Evolutionary conservation across 2,797 vertebrate species (phyloP).

Genomic region (Vultur gryphus): DNA sequence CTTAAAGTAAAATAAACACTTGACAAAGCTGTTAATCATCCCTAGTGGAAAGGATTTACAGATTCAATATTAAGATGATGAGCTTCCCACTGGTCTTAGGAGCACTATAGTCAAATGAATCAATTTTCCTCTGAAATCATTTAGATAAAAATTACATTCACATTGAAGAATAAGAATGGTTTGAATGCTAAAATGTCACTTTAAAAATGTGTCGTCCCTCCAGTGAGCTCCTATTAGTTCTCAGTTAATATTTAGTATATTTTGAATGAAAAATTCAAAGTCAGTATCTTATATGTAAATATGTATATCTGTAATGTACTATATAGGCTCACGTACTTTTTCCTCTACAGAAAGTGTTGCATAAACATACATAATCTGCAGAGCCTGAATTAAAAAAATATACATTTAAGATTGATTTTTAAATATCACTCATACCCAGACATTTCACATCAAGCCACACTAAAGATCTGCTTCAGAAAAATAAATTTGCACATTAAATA

Average conservation of each 20-base stretch:
- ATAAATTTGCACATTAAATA: constrained; percentile 41
- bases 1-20: constrained; percentile 82
- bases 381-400: background rate
- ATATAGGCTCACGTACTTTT: background rate
- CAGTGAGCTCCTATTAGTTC: constrained; percentile 45
- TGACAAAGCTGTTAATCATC: constrained; percentile 80
- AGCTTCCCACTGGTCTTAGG: constrained; percentile 76
- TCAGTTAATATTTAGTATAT: constrained; percentile 66
- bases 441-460: constrained; percentile 1
- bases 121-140: constrained; percentile 75
- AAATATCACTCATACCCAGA: background rate
- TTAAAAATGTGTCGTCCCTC: constrained; percentile 67
- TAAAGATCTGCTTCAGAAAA: constrained; percentile 11
- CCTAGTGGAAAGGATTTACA: constrained; percentile 77
- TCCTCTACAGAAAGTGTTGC: background rate
- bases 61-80: constrained; percentile 80
- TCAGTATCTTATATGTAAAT: background rate
- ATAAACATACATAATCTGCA: background rate
- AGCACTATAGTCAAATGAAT: constrained; percentile 78
- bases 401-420: background rate
- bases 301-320: background rate
- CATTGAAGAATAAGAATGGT: constrained; percentile 69
- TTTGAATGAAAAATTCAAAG: constrained; percentile 51
- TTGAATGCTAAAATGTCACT: constrained; percentile 73
- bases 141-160: constrained; percentile 75